A percentile compares a stretch with the other conserved stretches of the same genome.
phyloP scores from a whole-genome alignment of 2,113 vertebrate species.

The Thamnophis sirtalis region DNA sequence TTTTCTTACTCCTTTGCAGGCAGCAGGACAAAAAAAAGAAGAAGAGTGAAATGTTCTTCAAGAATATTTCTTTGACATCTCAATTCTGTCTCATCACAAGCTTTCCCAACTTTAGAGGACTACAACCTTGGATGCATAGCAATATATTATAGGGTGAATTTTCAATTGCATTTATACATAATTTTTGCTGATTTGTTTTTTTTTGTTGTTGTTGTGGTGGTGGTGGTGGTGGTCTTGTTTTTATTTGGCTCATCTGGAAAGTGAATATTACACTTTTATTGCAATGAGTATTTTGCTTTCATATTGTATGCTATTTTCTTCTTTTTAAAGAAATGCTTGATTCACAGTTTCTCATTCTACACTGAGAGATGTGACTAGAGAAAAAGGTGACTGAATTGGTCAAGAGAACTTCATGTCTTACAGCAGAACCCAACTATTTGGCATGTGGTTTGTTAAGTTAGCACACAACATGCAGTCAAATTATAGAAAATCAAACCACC shows the following conservation, averaged over 20 bases:
- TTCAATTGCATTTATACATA: background rate
- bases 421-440: background rate
- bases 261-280: background rate
- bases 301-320: background rate
- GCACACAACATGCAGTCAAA: too few relatives aligned
- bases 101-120: background rate
- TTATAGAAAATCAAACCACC: too few relatives aligned
- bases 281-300: background rate
- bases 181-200: background rate
- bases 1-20: background rate
- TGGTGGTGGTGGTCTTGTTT: background rate
- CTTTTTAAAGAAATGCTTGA: background rate
- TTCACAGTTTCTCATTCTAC: background rate
- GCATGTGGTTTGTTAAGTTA: background rate
- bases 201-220: too few relatives aligned
- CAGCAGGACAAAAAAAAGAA: too few relatives aligned
- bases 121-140: background rate
- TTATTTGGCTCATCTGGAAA: background rate
- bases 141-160: background rate
- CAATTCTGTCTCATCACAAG: background rate
- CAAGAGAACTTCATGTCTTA: background rate
- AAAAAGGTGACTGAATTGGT: background rate
- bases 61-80: background rate
- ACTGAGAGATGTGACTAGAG: background rate
- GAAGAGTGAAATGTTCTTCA: background rate